Evolutionary conservation across 64 coral and sea anemone genomes (phyloP).

Genomic region (Platygyra sinensis): DNA sequence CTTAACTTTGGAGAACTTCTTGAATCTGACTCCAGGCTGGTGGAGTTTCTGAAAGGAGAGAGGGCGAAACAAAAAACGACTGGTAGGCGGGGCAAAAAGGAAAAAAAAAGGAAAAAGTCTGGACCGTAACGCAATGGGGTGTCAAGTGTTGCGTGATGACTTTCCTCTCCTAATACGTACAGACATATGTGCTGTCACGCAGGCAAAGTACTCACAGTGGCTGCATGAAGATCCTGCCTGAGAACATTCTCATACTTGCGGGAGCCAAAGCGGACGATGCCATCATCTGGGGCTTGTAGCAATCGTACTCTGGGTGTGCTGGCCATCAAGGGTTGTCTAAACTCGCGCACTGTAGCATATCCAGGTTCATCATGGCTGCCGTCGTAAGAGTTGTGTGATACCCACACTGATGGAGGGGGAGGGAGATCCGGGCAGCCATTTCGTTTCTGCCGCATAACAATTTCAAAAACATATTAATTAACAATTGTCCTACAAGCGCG

Average conservation of each 20-base stretch:
- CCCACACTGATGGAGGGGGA: background rate
- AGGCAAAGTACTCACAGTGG: background rate
- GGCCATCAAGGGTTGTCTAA: background rate
- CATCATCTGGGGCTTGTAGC: slow-evolving; percentile 4
- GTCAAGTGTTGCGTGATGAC: background rate
- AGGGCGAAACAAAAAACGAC: no score
- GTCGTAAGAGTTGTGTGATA: background rate
- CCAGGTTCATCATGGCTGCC: background rate
- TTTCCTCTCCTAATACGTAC: background rate
- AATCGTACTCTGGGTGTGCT: background rate
- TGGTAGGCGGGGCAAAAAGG: no score
- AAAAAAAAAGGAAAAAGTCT: no score
- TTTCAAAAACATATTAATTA: no score
- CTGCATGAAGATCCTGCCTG: background rate
- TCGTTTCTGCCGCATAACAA: background rate
- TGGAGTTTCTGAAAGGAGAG: no score
- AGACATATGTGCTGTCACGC: background rate
- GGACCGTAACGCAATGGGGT: no score
- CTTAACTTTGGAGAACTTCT: no score
- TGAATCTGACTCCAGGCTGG: no score
- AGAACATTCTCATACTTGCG: slow-evolving; percentile 21
- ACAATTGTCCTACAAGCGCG: no score
- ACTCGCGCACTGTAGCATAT: slow-evolving; percentile 7
- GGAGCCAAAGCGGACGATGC: background rate
- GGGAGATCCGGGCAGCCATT: slow-evolving; percentile 30